Percentiles rank a stretch among this genome's conserved stretches.
Evolutionary conservation across 2,797 vertebrate genomes (phyloP).

Genomic region (Lutjanus argentimaculatus): DNA sequence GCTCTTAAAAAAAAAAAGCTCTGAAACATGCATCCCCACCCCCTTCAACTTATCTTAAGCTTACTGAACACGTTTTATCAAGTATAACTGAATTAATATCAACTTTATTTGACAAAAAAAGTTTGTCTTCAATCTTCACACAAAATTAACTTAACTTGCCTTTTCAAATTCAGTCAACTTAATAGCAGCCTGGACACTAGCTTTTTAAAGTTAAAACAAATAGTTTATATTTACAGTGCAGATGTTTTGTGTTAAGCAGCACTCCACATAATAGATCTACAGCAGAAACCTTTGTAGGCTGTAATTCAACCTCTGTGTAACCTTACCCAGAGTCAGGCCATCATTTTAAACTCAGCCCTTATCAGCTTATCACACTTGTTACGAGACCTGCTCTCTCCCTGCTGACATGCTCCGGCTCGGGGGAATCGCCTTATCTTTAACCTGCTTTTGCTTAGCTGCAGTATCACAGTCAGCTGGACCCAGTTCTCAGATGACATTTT

Average conservation of each 20-base stretch:
- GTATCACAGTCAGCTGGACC: constrained; percentile 28
- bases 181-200: too few species aligned
- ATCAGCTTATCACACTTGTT: constrained; percentile 55
- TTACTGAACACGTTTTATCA: too few species aligned
- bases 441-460: constrained; percentile 29
- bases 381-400: constrained; percentile 32
- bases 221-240: too few species aligned
- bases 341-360: constrained; percentile 22
- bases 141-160: too few species aligned
- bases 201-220: too few species aligned
- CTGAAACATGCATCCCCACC: too few species aligned
- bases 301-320: constrained; percentile 38
- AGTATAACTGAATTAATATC: too few species aligned
- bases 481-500: constrained; percentile 28
- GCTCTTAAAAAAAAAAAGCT: too few species aligned
- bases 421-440: constrained; percentile 41
- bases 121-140: too few species aligned
- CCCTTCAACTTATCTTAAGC: too few species aligned
- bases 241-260: constrained; percentile 7
- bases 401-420: constrained; percentile 26
- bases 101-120: too few species aligned
- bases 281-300: constrained; percentile 20
- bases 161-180: too few species aligned
- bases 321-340: constrained; percentile 20
- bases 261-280: not conserved